Evolutionary conservation across 2,888 invertebrate species (phyloP).

Genomic region (Eupithecia exiguata): DNA sequence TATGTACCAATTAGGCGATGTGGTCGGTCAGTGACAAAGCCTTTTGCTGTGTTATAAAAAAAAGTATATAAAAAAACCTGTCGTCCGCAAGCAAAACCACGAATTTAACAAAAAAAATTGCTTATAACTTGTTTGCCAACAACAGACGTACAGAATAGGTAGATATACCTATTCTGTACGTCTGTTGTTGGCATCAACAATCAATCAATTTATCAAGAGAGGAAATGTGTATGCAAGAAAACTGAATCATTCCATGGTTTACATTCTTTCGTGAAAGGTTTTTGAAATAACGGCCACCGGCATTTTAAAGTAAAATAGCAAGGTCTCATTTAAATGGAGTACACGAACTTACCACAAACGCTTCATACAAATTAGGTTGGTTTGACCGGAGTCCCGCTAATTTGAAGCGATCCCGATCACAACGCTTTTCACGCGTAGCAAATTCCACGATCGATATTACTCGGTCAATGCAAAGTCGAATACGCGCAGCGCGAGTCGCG

Average conservation of each 20-base stretch:
- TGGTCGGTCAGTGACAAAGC: too few species aligned
- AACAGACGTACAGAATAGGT: too few species aligned
- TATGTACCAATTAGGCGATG: too few species aligned
- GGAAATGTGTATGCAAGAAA: neutral
- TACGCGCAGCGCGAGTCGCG: slow-evolving; percentile 67
- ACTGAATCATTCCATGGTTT: neutral
- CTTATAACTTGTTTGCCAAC: neutral
- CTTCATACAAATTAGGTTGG: slow-evolving; percentile 61
- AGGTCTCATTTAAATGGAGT: slow-evolving; percentile 41
- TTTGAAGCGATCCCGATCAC: slow-evolving; percentile 71
- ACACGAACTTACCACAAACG: slow-evolving; percentile 62
- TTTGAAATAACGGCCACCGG: slow-evolving; percentile 24
- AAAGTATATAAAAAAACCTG: too few species aligned
- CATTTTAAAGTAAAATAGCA: neutral
- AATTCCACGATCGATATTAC: slow-evolving; percentile 76
- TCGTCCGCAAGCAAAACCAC: too few species aligned
- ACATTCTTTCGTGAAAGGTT: slow-evolving; percentile 8
- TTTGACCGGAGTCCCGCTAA: slow-evolving; percentile 71
- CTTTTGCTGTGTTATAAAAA: too few species aligned
- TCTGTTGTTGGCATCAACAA: too few species aligned
- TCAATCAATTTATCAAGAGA: neutral
- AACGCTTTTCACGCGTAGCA: slow-evolving; percentile 70
- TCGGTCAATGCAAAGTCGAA: slow-evolving; percentile 64
- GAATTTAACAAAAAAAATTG: too few species aligned
- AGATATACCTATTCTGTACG: too few species aligned